A percentile compares a stretch with the other conserved stretches of the same genome.
phyloP scores from a whole-genome alignment of 1,140 invertebrate species.

The Theocolax elegans region DNA sequence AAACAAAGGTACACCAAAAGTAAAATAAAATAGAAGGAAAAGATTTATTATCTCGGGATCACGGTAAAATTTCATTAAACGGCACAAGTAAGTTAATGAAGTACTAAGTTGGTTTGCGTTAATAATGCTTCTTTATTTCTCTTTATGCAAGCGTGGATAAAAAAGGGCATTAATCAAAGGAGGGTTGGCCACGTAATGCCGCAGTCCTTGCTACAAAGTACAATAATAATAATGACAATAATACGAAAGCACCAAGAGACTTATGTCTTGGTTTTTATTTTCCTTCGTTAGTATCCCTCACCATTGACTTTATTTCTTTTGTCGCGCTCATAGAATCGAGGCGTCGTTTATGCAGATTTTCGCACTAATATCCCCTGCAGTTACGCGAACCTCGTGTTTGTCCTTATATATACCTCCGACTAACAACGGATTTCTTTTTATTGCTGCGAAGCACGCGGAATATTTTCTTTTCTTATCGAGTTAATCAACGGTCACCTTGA shows the following conservation, averaged over 20 bases:
- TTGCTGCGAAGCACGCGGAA: neutral
- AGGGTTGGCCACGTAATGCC: neutral
- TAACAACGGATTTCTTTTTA: conserved; percentile 7
- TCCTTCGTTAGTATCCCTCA: neutral
- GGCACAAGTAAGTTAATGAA: too few species aligned
- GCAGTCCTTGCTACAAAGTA: neutral
- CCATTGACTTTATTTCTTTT: neutral
- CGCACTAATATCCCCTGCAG: conserved; percentile 24
- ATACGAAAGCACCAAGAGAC: too few species aligned
- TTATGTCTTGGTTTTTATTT: too few species aligned
- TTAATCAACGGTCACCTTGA: conserved; percentile 1
- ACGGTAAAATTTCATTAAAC: too few species aligned
- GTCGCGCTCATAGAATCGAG: conserved; percentile 13
- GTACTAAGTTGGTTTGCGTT: neutral
- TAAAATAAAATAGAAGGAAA: too few species aligned
- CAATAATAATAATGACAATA: too few species aligned
- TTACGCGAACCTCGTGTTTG: too few species aligned
- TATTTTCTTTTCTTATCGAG: conserved; percentile 22
- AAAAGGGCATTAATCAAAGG: conserved; percentile 31
- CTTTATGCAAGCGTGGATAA: conserved; percentile 1
- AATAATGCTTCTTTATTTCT: neutral
- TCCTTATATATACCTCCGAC: neutral
- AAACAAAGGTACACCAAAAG: too few species aligned
- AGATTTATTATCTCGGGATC: too few species aligned
- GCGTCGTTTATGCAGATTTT: conserved; percentile 37